These are phyloP conservation scores for Psittacula derbiana DNA, from an alignment of 2,797 vertebrate species.

Conservation along the genomic window DNA sequence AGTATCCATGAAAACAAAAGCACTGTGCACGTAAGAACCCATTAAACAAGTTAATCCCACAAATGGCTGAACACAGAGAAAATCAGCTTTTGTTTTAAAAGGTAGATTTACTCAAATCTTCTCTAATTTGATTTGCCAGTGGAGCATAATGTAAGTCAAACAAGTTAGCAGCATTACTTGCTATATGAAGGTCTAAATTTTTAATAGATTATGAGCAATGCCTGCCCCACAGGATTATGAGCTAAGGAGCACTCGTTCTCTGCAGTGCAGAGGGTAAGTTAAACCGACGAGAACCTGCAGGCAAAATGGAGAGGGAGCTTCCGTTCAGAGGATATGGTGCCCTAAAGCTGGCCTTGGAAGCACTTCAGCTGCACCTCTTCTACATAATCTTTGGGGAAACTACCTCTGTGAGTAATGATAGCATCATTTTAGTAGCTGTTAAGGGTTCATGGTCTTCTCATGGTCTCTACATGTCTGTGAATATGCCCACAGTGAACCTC, in stretches of 20 bases:
- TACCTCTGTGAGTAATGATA: not conserved
- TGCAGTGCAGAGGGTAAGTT: not conserved
- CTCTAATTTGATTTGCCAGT: conserved; percentile 64
- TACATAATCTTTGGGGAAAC: not conserved
- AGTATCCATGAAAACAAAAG: conserved; percentile 55
- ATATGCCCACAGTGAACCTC: not conserved
- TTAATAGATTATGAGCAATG: conserved; percentile 48
- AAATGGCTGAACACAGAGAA: conserved; percentile 65
- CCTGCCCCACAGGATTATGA: not conserved
- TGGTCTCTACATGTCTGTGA: not conserved
- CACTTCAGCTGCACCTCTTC: not conserved
- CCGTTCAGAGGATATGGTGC: not conserved
- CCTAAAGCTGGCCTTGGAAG: not conserved
- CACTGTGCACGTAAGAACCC: conserved; percentile 53
- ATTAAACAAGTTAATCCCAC: conserved; percentile 74
- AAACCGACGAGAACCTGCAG: not conserved
- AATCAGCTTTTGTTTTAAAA: conserved; percentile 68
- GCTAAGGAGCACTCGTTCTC: not conserved
- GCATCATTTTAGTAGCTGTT: not conserved
- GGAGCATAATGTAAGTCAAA: conserved; percentile 68
- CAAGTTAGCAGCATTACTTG: conserved; percentile 39
- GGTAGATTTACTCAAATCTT: conserved; percentile 61
- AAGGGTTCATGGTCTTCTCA: not conserved
- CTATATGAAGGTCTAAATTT: conserved; percentile 55
- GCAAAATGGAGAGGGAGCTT: not conserved